Base-by-base conservation (phyloP, 1,140 invertebrate species). In the Drosophila rhopaloa region DNA sequence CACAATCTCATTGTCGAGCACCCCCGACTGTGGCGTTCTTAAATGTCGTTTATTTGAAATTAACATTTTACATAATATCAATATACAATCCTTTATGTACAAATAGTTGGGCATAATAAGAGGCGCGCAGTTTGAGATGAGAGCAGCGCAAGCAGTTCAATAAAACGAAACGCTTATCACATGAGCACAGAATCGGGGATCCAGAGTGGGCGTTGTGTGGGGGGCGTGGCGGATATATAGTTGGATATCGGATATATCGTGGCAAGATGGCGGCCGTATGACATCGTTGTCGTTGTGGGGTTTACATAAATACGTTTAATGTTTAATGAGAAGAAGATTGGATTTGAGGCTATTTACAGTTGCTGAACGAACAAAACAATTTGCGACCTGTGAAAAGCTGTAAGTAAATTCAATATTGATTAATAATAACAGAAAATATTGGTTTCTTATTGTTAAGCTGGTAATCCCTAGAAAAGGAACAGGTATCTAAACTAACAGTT, bases 331-430 rank as follows among this genome's bases (percentile, higher is more conserved):
- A 90, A 82, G 55, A 82, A 79, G 48, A 81, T 86, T 81, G 70
- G 62, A 65, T 76, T 82, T 79, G 77, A 67, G 84, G 84, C 84
- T 88, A 88, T 88, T 80, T 88, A 88, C 84, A 89, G 68, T 89
- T 84, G 81, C 74, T 60, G 83, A 63, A 76, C 67, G 65, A 80
- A 77, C 81, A 55, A 68, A 76, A 66, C 67, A 79, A 72, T 58
- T 44, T 57, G 43, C 38, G 66, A 58, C 51, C 54, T 47, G 37
- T 50, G 29, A 14, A 35, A 62, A 68, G 47, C 68, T 72, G 54
- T 7, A 13, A 7, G 0, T n/a, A n/a, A n/a, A 11, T 1, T 24
- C 3, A 24, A 4, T 24, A 24, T 24, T 24, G 24, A 24, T 24
- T 24, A 24, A 24, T 24, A 24, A 24, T 24, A 24, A 3, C 4